phyloP scores from a whole-genome alignment of 2,797 vertebrate genomes.

The Macropodus opercularis region DNA sequence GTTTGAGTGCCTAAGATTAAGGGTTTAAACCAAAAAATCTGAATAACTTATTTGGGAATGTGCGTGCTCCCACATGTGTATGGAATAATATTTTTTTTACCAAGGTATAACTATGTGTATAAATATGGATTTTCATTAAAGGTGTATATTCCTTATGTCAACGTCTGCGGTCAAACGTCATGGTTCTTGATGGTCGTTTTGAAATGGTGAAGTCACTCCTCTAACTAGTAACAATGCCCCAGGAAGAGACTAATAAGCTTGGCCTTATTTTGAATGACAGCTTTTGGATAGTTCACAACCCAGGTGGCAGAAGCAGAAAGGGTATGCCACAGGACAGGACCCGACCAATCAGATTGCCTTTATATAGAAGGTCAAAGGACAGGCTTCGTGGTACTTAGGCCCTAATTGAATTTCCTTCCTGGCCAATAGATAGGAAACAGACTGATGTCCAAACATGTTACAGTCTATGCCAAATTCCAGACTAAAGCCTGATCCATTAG shows the following conservation, averaged over 20 bases:
- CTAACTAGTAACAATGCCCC: conserved; percentile 21
- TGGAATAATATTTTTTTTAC: background rate
- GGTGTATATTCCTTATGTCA: background rate
- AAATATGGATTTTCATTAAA: background rate
- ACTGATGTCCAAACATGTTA: conserved; percentile 17
- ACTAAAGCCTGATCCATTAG: conserved; percentile 44
- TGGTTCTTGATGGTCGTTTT: too few species aligned
- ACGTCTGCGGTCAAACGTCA: conserved; percentile 8
- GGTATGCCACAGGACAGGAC: background rate
- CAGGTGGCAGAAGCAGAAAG: conserved; percentile 14
- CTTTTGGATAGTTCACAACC: conserved; percentile 52
- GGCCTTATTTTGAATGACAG: conserved; percentile 21
- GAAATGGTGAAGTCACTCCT: conserved; percentile 18
- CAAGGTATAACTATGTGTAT: background rate
- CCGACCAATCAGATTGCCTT: conserved; percentile 18
- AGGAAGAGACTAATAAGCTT: conserved; percentile 46
- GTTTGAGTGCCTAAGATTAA: conserved; percentile 8
- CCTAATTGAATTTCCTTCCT: conserved; percentile 58
- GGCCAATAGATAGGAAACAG: conserved; percentile 36
- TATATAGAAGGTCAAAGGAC: conserved; percentile 18
- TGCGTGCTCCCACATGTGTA: background rate
- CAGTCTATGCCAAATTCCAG: conserved; percentile 17
- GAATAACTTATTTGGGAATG: conserved; percentile 1
- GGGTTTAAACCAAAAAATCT: conserved; percentile 21
- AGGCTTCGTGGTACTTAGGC: conserved; percentile 11